These are phyloP conservation scores for Bovichtus variegatus DNA, from an alignment of 2,797 vertebrate genomes.

Conservation along the genomic window DNA sequence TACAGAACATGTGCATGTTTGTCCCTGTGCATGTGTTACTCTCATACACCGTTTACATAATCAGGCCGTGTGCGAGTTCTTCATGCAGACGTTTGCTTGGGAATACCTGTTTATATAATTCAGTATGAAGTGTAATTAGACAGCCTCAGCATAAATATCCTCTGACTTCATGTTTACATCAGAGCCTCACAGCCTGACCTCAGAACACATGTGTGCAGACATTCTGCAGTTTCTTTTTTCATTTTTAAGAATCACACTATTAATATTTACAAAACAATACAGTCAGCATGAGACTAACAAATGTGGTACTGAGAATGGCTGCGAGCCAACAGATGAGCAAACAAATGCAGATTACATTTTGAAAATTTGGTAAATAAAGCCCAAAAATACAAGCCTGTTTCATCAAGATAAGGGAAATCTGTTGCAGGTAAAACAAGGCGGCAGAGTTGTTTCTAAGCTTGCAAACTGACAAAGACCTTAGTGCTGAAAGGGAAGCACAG, in stretches of 20 bases:
- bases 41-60: slow-evolving; percentile 43
- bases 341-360: slow-evolving; percentile 35
- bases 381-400: slow-evolving; percentile 7
- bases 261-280: slow-evolving; percentile 48
- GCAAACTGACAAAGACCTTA: slow-evolving; percentile 25
- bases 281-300: slow-evolving; percentile 13
- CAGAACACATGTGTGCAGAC: slow-evolving; percentile 17
- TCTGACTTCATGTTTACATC: slow-evolving; percentile 47
- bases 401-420: slow-evolving; percentile 36
- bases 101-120: slow-evolving; percentile 51
- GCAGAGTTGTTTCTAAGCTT: slow-evolving; percentile 11
- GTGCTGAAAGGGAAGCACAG: background rate
- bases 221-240: slow-evolving; percentile 2
- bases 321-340: slow-evolving; percentile 33
- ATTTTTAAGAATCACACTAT: slow-evolving; percentile 21
- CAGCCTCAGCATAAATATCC: slow-evolving; percentile 33
- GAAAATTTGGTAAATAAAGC: slow-evolving; percentile 44
- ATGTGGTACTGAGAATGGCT: slow-evolving; percentile 1
- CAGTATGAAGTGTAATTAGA: slow-evolving; percentile 40
- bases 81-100: slow-evolving; percentile 4
- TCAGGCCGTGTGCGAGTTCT: slow-evolving; percentile 3
- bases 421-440: slow-evolving; percentile 33
- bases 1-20: background rate
- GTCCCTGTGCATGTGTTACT: background rate
- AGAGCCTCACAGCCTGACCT: slow-evolving; percentile 28